Base-by-base conservation (phyloP, 2,113 vertebrate genomes). In the Dromiciops gliroides region DNA sequence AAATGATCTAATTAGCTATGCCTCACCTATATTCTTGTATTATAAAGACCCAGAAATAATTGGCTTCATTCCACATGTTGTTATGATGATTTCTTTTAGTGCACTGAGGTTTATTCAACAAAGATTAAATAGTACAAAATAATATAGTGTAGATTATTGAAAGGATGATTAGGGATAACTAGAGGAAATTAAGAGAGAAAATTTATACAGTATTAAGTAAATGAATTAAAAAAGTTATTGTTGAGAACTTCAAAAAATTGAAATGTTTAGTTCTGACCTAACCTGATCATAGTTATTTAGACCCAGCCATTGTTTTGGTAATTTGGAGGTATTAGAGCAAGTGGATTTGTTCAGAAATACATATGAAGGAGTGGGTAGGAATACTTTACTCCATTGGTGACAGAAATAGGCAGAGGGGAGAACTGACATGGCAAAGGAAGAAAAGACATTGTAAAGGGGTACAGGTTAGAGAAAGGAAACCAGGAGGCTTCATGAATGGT, bases 261-360 rank as follows among this genome's bases (percentile, higher is more conserved):
- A 1, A 91, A 26, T 89, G 89, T 90, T 94, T 94, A 52, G 93
- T 23, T 44, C 48, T 51, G 94, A 22, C 2, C 50, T 37, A 94
- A 25, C 92, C 92, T 83, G 75, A 14, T 25, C 50, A 12, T 95
- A 52, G 25, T 16, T 37, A 67, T 37, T 67, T 67, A 67, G 75
- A 11, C 50, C 93, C 16, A 44, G 37, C 16, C 14, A 89, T 25
- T 26, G 37, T 67, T 92, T 92, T 93, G 19, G 50, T 92, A 91
- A 95, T 89, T 50, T 95, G 93, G 92, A 96, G 14, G 22, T 92
- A 51, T 56, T 47, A 37, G 28, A 37, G 14, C 31, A 67, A 83
- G 5, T n/a, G 19, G 51, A 25, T 48, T 97, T 93, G 97, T 19
- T 96, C 28, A 95, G 37, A 92, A 90, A 94, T 90, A 90, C 26